Evolutionary conservation across 2,797 vertebrate species (phyloP).

Genomic region (Arrhamphus sclerolepis): DNA sequence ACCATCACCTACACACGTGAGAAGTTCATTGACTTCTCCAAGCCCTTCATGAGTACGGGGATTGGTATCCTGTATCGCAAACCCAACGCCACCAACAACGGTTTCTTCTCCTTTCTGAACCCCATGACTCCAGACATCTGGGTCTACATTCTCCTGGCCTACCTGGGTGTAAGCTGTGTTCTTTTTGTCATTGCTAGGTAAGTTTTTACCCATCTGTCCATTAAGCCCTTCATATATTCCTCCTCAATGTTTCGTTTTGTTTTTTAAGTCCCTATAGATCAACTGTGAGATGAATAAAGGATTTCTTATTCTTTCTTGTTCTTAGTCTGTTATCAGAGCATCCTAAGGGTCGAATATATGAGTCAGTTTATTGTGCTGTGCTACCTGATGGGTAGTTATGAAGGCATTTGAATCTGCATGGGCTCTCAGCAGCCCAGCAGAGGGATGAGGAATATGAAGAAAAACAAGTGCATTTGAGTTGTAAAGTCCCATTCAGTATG

Average conservation of each 20-base stretch:
- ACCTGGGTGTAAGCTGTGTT: slow-evolving; percentile 98
- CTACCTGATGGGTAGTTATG: slow-evolving; percentile 57
- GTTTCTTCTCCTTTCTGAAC: slow-evolving; percentile 98
- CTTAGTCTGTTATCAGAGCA: slow-evolving; percentile 35
- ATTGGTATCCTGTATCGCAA: slow-evolving; percentile 98
- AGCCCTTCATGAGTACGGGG: slow-evolving; percentile 95
- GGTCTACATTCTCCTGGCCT: slow-evolving; percentile 98
- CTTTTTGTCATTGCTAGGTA: slow-evolving; percentile 99
- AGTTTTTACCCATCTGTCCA: slow-evolving; percentile 51
- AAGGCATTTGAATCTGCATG: slow-evolving; percentile 64
- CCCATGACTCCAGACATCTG: slow-evolving; percentile 98
- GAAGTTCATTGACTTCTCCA: slow-evolving; percentile 97
- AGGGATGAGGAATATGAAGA: slow-evolving; percentile 32
- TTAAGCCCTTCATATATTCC: slow-evolving; percentile 14
- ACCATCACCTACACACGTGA: slow-evolving; percentile 97
- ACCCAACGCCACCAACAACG: slow-evolving; percentile 93
- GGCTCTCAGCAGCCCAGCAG: slow-evolving; percentile 38
- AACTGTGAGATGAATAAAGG: too few species aligned
- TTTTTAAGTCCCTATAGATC: too few species aligned
- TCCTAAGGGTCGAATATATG: slow-evolving; percentile 20
- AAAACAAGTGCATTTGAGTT: slow-evolving; percentile 26
- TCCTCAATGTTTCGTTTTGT: too few species aligned
- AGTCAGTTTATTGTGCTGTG: slow-evolving; percentile 43
- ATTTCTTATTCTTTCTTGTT: too few species aligned
- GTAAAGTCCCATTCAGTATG: slow-evolving; percentile 34